Base-by-base conservation (phyloP, 2,797 vertebrate species). In the Sebastes miniatus region DNA sequence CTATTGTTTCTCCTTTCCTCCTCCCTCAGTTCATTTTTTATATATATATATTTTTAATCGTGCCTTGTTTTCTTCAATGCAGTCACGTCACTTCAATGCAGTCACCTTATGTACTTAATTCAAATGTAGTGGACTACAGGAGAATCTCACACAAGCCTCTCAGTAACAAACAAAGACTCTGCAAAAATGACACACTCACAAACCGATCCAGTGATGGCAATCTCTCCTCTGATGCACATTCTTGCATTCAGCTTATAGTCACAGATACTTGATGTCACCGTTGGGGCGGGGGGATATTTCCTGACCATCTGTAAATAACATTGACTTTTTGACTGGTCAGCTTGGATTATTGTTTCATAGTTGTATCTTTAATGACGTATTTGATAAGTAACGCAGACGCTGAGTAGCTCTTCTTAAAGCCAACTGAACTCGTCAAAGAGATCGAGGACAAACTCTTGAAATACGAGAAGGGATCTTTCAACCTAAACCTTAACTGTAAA, bases 21-120 rank as follows among this genome's bases (percentile, higher is more conserved):
- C 81, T 87, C 77, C 59, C 62, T 89, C 68, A 24, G 57, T 80
- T 89, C 80, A 83, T 86, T 76, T 89, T 85, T 69, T 81, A 63
- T 72, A 34, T 34, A 25, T 5, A 74, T 89, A 85, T 88, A 67
- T 89, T 93, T 94, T 91, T 89, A 81, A 90, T 88, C 34, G 95
- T 96, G 94, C 95, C 95, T 96, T 95, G 91, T 94, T 94, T 94
- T 93, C 87, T 90, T 92, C 78, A 83, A 90, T 92, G 91, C 91
- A 94, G 93, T 93, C 93, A 87, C 80, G 70, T 91, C 83, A 84
- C 90, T 91, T 85, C 83, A 92, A 89, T 93, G 91, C 93, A 93
- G 93, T 94, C 91, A 92, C 93, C 92, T 92, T 91, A 91, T 91
- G 92, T 93, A 92, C 94, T 94, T 94, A 92, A 93, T 82, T 91